phyloP scores from a whole-genome alignment of 2,113 vertebrate species.

The Astur gentilis region DNA sequence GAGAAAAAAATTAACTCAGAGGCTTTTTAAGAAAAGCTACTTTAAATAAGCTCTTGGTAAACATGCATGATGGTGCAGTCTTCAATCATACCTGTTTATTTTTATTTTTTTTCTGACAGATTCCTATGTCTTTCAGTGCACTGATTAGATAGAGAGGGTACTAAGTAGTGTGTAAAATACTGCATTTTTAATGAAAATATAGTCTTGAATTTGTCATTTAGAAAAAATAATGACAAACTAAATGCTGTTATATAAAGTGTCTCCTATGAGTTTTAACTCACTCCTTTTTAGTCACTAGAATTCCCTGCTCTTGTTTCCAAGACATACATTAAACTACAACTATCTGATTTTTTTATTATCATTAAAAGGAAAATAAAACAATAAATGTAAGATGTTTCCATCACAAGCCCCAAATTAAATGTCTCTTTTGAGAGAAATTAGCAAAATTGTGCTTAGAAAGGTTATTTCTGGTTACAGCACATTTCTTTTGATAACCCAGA shows the following conservation, averaged over 20 bases:
- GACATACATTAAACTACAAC: not conserved
- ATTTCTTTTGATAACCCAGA: not conserved
- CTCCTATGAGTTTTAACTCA: not conserved
- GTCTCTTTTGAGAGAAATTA: not conserved
- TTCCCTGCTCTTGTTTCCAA: not conserved
- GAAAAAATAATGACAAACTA: not conserved
- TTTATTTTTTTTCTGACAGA: not conserved
- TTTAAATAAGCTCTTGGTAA: not conserved
- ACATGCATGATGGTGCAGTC: not conserved
- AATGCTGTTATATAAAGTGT: not conserved
- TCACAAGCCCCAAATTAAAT: not conserved
- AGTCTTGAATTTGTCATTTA: not conserved
- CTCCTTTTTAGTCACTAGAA: not conserved
- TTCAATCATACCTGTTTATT: not conserved
- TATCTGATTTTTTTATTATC: not conserved
- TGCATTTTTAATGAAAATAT: not conserved
- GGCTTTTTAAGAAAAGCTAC: not conserved
- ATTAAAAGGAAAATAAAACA: not conserved
- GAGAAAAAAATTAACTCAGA: not conserved
- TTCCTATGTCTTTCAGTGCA: not conserved
- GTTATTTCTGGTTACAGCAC: not conserved
- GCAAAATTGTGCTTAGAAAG: not conserved
- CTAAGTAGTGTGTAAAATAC: not conserved
- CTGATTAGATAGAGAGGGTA: not conserved
- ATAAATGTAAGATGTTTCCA: not conserved